Base-by-base conservation (phyloP, 2,113 vertebrate genomes). In the Crypturellus undulatus region DNA sequence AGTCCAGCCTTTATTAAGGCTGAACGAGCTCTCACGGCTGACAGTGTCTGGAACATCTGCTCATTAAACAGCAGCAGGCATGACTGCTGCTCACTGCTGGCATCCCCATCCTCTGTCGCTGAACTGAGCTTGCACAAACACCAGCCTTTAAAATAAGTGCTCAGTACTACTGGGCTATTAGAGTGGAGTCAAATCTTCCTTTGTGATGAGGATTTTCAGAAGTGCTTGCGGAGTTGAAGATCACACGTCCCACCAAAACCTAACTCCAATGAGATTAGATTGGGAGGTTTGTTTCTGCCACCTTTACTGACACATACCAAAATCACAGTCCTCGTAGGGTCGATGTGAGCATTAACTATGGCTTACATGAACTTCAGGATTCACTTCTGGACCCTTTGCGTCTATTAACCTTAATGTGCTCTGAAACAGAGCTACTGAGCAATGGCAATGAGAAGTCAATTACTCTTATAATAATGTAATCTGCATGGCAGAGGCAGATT, bases 391-490 rank as follows among this genome's bases (percentile, higher is more conserved):
- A 65, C 73, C 72, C 86, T 89, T 86, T 84, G 62, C 68, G 86
- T 80, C 68, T 34, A 75, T 90, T 80, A 87, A 80, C 92, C 71
- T 68, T 85, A 71, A 71, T 75, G 64, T 60, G 56, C 25, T 83
- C 64, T 71, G 72, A 83, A 88, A 92, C 76, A 84, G 51, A 87
- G 28, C 59, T 93, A 85, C 83, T 90, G 94, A 93, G 63, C 79
- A 90, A 78, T 25, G 38, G 42, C 43, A 75, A 83, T 88, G 79
- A 88, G 82, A 90, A 91, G 92, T 94, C 93, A 90, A 60, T 94
- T 87, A 42, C 73, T 84, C 77, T 38, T 84, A 34, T 67, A 84
- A 85, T 79, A 26, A 92, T 45, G 10, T 60, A 36, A 32, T 76
- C 64, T 70, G 21, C 75, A 13, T 56, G 60, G 86, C 47, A 62